Conservation (phyloP, 2,888 invertebrate genomes). For the Hermaeophaga mercurialis region DNA sequence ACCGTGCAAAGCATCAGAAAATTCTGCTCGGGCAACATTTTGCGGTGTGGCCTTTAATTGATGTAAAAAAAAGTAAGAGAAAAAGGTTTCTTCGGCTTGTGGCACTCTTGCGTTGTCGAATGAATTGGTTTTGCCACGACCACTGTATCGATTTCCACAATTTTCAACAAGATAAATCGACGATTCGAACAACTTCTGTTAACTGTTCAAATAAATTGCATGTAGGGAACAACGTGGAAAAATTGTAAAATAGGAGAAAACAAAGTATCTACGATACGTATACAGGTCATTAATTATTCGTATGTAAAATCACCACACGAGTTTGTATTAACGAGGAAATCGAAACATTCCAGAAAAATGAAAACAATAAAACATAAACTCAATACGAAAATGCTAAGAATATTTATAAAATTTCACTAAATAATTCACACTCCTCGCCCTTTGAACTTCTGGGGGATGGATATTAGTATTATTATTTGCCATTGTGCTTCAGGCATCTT, state of each 20-base stretch:
- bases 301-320: no score
- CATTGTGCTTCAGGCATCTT: no score
- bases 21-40: not conserved
- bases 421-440: no score
- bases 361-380: no score
- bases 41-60: not conserved
- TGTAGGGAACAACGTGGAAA: not conserved
- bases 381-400: no score
- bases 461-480: no score
- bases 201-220: slow-evolving; percentile 5
- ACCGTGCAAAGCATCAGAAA: not conserved
- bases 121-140: not conserved
- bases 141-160: slow-evolving; percentile 2
- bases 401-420: no score
- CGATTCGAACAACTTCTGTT: slow-evolving; percentile 4
- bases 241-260: not conserved
- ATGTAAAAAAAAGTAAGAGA: not conserved
- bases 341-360: no score
- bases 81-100: not conserved
- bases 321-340: no score
- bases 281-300: no score
- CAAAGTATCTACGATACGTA: no score
- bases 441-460: no score
- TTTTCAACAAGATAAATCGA: slow-evolving; percentile 11
- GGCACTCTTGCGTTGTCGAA: not conserved